Evolutionary conservation across 37 sponge, comb jelly and placozoan species (phyloP).

Genomic region (Oopsacas minuta): DNA sequence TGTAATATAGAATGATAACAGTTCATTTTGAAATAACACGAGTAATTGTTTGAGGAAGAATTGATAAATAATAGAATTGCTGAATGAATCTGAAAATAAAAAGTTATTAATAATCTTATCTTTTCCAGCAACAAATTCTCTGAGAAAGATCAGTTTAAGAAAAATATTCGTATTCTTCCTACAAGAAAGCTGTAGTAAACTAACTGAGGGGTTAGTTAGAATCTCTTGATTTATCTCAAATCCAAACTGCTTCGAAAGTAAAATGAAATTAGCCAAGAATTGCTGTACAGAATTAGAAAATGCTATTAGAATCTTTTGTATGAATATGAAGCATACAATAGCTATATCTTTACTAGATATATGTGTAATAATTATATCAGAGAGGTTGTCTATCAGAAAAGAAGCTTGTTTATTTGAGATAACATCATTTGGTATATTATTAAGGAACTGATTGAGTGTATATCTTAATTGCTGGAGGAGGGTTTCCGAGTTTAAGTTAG

Average conservation of each 20-base stretch:
- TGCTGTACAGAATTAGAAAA: neutral
- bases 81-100: neutral
- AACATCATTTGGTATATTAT: neutral
- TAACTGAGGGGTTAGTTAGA: neutral
- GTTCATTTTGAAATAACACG: neutral
- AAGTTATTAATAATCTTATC: neutral
- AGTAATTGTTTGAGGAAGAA: neutral
- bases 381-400: neutral
- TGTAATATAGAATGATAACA: neutral
- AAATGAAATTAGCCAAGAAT: neutral
- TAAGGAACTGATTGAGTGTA: neutral
- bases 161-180: neutral
- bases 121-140: constrained; percentile 1
- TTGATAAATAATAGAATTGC: neutral
- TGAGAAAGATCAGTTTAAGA: neutral
- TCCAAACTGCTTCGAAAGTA: neutral
- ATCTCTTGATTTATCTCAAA: neutral
- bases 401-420: neutral
- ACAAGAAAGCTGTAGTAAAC: neutral
- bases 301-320: neutral
- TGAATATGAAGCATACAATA: neutral
- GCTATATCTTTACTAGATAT: neutral
- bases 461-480: neutral
- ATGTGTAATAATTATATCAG: neutral
- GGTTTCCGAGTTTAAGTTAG: neutral